Evolutionary conservation across 2,888 invertebrate genomes (phyloP), one percentile per base, ranked within the genome.

Genomic region (Zygothrica quintamaculata): DNA sequence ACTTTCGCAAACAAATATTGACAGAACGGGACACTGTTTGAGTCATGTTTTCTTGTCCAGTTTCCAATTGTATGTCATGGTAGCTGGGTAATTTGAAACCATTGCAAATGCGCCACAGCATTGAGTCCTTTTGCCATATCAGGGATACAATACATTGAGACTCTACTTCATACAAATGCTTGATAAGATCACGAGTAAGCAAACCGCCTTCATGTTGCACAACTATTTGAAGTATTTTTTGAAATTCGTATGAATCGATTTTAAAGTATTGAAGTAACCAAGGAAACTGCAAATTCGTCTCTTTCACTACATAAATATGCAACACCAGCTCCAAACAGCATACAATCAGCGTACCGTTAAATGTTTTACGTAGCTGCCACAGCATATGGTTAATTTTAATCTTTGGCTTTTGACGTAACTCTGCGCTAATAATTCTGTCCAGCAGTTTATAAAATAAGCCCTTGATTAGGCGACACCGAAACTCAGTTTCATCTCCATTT

Each of bases 1-100:
- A 81, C 46, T 86, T 82, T 0, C 87, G 66, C n/a, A 84, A 15
- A 29, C 87, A 87, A 44, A 84, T 84, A 3, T n/a, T 8, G 1
- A 36, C 5, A 1, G 74, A 43, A 1, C 18, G 26, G 0, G 15
- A 12, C 1, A 51, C 7, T 8, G 9, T 9, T 6, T n/a, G n/a
- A n/a, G 16, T 8, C 3, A 13, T 16, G 37, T 71, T 74, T 18
- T 77, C 64, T 40, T 72, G 72, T 0, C 37, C 65, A 3, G 13
- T n/a, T 8, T 52, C 58, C 3, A 8, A 11, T 9, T 68, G 59
- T 3, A 64, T 48, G 3, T 55, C 55, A n/a, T 67, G 37, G 29
- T 34, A 76, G 36, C 42, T 22, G 5, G 79, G 79, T 11, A 80
- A 11, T 0, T 25, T 15, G 1, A 1, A 1, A 2, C 22, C 39